Evolutionary conservation across 1,140 invertebrate species (phyloP), one percentile per base, ranked within the genome.

Genomic region (Melipona quadrifasciata): DNA sequence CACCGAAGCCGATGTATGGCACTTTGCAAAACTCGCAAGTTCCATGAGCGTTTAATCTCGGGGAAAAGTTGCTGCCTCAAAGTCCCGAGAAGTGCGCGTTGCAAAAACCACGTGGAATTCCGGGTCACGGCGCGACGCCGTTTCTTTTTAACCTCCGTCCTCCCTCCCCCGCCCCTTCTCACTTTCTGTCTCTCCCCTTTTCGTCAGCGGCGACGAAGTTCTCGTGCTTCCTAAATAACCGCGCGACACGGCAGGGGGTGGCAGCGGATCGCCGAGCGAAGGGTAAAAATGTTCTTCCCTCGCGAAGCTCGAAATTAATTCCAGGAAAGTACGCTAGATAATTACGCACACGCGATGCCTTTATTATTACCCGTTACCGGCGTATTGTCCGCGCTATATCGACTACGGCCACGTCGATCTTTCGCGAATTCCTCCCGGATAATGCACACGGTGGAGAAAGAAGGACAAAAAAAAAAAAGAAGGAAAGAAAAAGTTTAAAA

Each of bases 291-390:
- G 57, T 67, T 85, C 53, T 86, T 80, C 21, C 79, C 64, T 77
- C 51, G 64, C 73, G 87, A 82, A 88, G 82, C 84, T 88, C 67
- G 87, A 90, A 91, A 92, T 92, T 91, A 92, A 91, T 92, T 92
- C 89, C 86, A 85, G 80, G 91, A 91, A 92, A 90, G 85, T 90
- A 82, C 84, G 85, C 57, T 70, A 83, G 86, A 90, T 91, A 90
- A 92, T 91, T 92, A 91, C 84, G 89, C 82, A 82, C 91, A 92
- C 90, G 90, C 90, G 84, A 92, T 89, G 77, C 80, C 73, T 90
- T 87, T 89, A 87, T 89, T 89, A 87, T 89, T 89, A 86, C 76
- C 74, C 72, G 61, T 65, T 71, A 81, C n/a, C 82, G 27, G 51
- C 73, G 86, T 47, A 78, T 86, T 75, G 86, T 87, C 86, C 81